Conservation (phyloP, 2,113 vertebrate genomes). For the Chaetorhynchus papuensis region DNA sequence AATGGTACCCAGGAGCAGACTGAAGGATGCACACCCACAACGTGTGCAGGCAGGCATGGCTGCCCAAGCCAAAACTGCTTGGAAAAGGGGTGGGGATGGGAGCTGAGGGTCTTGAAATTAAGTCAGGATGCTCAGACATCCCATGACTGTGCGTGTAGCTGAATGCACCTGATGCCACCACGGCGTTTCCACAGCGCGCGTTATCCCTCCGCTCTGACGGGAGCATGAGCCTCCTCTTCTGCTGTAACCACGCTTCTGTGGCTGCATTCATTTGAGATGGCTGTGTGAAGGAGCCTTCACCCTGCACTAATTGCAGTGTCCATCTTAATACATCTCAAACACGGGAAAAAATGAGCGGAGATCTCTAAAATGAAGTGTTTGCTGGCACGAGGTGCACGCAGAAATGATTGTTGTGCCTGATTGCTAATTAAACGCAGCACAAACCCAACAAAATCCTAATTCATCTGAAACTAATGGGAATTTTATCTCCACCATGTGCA, state of each 20-base stretch:
- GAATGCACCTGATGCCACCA: background rate
- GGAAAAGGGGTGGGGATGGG: background rate
- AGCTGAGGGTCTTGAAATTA: background rate
- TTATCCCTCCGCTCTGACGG: background rate
- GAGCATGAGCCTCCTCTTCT: background rate
- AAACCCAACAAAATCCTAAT: background rate
- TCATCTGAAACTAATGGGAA: background rate
- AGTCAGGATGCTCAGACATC: background rate
- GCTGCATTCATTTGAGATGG: background rate
- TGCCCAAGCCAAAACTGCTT: background rate
- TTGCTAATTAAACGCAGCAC: background rate
- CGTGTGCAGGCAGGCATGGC: background rate
- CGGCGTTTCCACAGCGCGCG: accelerated
- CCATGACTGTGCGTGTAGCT: background rate
- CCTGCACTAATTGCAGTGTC: background rate
- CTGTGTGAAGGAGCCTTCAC: background rate
- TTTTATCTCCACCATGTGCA: background rate
- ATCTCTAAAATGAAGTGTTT: background rate
- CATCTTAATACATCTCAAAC: background rate
- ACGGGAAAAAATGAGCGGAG: background rate
- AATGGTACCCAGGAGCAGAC: accelerated
- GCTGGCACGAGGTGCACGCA: background rate
- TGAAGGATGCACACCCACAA: background rate
- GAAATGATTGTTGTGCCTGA: background rate
- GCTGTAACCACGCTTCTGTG: background rate